Percentiles rank a stretch among this genome's conserved stretches.
phyloP scores from a whole-genome alignment of 1,140 invertebrate genomes.

The Amphibalanus amphitrite region DNA sequence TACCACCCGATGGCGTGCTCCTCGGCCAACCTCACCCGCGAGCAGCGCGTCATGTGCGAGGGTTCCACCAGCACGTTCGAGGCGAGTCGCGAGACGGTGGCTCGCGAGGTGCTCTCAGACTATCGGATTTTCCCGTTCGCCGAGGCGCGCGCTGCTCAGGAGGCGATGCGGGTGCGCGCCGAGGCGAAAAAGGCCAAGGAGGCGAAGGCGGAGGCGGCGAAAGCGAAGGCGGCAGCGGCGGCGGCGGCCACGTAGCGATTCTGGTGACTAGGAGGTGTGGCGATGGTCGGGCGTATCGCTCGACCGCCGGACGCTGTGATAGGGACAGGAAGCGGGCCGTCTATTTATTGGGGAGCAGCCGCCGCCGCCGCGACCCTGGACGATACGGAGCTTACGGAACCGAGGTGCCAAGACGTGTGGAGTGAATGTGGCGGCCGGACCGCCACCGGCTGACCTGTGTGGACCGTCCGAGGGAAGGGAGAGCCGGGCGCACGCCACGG shows the following conservation, averaged over 20 bases:
- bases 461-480: neutral
- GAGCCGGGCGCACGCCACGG: too few species aligned
- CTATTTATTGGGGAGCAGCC: neutral
- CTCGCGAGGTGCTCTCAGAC: neutral
- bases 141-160: neutral
- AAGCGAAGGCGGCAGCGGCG: too few species aligned
- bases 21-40: neutral
- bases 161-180: neutral
- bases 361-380: too few species aligned
- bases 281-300: too few species aligned
- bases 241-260: neutral
- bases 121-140: neutral
- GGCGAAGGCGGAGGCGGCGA: too few species aligned
- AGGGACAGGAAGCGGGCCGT: neutral
- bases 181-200: neutral
- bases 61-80: neutral
- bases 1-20: conserved; percentile 77
- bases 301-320: neutral
- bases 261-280: neutral
- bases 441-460: neutral
- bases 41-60: neutral
- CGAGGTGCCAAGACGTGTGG: neutral
- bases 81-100: neutral
- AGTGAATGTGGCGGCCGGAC: neutral
- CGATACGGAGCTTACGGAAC: neutral